Conservation (phyloP, 2,113 vertebrate genomes). For the Callocephalon fimbriatum region DNA sequence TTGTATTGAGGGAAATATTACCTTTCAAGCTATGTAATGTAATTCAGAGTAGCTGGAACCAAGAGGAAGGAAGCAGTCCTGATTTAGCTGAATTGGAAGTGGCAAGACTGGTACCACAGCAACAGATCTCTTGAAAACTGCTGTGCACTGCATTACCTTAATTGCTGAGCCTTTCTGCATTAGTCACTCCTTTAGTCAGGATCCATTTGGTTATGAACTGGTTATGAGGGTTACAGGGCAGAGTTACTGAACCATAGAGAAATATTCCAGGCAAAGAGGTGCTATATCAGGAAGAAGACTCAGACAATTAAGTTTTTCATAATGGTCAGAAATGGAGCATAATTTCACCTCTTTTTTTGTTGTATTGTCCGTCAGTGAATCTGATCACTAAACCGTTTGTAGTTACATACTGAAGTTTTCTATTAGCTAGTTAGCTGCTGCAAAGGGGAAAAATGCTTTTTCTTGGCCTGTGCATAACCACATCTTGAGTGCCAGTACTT, state of each 20-base stretch:
- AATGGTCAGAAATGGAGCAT: background rate
- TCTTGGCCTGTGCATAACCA: background rate
- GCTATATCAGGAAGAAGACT: background rate
- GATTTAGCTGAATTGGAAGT: background rate
- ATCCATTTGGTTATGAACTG: background rate
- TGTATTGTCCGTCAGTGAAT: background rate
- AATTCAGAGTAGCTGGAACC: background rate
- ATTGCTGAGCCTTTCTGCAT: background rate
- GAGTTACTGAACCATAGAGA: background rate
- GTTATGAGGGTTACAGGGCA: accelerated
- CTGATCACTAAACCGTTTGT: background rate
- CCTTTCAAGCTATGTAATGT: background rate
- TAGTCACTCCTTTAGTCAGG: background rate
- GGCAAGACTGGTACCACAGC: background rate
- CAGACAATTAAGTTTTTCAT: background rate
- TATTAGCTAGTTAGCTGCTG: background rate
- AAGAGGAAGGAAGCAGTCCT: background rate
- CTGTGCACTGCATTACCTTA: background rate
- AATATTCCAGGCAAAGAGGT: background rate
- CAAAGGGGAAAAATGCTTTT: background rate
- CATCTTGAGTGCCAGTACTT: background rate
- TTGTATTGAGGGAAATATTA: background rate
- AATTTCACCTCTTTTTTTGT: background rate
- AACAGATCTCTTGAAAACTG: background rate
- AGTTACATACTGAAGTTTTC: background rate